Conservation (phyloP, 2,888 invertebrate species). For the Rhynchonema sp. region DNA sequence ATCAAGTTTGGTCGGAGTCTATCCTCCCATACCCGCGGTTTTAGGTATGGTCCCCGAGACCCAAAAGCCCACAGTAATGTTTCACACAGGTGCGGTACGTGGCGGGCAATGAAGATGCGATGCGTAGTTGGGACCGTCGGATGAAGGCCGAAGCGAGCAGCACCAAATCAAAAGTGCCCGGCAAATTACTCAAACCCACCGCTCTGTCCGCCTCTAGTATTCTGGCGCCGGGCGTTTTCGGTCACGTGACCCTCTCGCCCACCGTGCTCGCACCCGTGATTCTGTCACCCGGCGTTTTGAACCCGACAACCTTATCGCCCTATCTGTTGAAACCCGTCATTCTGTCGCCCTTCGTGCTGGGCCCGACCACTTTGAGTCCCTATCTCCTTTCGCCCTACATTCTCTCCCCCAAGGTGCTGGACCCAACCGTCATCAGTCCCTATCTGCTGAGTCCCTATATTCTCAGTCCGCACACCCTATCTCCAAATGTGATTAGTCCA, state of each 20-base stretch:
- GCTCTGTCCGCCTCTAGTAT: not conserved
- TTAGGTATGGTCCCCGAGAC: no score
- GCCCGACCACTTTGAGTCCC: not conserved
- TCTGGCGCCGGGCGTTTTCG: not conserved
- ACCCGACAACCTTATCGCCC: no score
- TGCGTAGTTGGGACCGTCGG: not conserved
- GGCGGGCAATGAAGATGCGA: not conserved
- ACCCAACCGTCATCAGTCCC: not conserved
- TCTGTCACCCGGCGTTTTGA: no score
- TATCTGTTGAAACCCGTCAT: not conserved
- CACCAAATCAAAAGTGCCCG: no score
- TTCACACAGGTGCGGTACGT: no score
- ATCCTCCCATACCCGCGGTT: no score
- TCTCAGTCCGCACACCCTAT: not conserved
- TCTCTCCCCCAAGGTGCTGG: not conserved
- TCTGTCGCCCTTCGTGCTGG: not conserved
- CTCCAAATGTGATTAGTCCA: not conserved
- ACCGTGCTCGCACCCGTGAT: no score
- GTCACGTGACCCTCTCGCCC: not conserved
- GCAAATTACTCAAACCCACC: not conserved
- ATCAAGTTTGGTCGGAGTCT: no score
- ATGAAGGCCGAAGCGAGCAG: no score
- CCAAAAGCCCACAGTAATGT: no score
- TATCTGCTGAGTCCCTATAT: not conserved
- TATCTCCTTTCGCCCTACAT: not conserved